Percentiles rank a stretch among this genome's conserved stretches.
Conservation (phyloP, 1,140 invertebrate genomes). For the Pristionchus pacificus region DNA sequence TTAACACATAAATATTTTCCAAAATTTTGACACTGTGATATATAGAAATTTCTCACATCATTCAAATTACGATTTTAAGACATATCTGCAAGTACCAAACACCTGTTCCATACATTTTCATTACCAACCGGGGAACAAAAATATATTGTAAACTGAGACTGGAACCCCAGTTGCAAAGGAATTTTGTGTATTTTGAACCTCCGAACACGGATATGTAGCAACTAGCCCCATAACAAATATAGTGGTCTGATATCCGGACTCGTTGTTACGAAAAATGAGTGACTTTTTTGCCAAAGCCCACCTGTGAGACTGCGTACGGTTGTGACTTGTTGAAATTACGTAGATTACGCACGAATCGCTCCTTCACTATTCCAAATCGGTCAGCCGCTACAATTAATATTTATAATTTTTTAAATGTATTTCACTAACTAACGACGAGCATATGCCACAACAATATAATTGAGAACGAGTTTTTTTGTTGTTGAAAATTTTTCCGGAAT, state of each 20-base stretch:
- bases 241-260: not conserved
- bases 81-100: conserved; percentile 82
- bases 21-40: no score
- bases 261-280: not conserved
- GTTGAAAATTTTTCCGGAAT: no score
- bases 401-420: not conserved
- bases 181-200: no score
- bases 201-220: no score
- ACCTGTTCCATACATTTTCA: no score
- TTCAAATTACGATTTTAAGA: no score
- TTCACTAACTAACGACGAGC: no score
- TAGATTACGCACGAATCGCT: not conserved
- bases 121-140: no score
- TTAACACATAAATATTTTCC: no score
- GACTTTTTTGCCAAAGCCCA: not conserved
- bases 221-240: not conserved
- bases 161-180: not conserved
- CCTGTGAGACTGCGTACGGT: not conserved
- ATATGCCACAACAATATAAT: no score
- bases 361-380: not conserved
- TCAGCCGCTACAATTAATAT: not conserved
- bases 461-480: no score
- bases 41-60: no score
- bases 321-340: not conserved
- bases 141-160: not conserved